These are phyloP conservation scores for Centrocercus urophasianus DNA, from an alignment of 2,113 vertebrate genomes.

Conservation along the genomic window DNA sequence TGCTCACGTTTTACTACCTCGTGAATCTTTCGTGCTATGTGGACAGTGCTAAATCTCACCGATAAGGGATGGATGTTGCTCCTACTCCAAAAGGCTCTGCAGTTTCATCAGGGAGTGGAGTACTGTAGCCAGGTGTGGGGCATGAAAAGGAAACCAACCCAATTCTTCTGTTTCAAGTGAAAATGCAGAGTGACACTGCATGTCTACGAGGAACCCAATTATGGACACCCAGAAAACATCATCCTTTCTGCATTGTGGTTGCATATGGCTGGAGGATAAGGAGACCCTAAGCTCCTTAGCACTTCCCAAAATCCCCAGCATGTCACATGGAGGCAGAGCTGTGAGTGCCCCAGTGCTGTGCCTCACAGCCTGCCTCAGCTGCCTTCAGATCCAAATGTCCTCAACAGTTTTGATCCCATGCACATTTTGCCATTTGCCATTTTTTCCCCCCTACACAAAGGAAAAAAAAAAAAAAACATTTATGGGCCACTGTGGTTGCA, in stretches of 20 bases:
- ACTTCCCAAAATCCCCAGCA: background rate
- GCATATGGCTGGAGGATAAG: background rate
- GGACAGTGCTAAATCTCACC: slow-evolving; percentile 34
- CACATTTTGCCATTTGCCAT: background rate
- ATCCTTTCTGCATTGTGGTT: background rate
- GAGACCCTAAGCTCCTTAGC: background rate
- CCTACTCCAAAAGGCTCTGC: background rate
- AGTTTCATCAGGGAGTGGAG: background rate
- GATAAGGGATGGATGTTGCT: background rate
- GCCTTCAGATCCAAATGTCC: background rate
- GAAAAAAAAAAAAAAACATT: background rate
- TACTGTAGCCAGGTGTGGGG: background rate
- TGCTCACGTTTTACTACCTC: slow-evolving; percentile 25
- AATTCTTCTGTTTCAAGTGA: background rate
- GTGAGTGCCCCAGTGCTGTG: background rate
- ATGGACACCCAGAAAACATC: background rate
- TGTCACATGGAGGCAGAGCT: background rate
- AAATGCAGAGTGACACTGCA: background rate
- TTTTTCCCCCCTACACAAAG: background rate
- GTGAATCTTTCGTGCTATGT: slow-evolving; percentile 38
- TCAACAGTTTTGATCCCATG: background rate
- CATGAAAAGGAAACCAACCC: background rate
- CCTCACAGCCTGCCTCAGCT: background rate
- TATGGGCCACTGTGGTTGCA: background rate
- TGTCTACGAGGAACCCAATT: background rate